Evolutionary conservation across 2,888 invertebrate species (phyloP).

Genomic region (Drosophila borborema): DNA sequence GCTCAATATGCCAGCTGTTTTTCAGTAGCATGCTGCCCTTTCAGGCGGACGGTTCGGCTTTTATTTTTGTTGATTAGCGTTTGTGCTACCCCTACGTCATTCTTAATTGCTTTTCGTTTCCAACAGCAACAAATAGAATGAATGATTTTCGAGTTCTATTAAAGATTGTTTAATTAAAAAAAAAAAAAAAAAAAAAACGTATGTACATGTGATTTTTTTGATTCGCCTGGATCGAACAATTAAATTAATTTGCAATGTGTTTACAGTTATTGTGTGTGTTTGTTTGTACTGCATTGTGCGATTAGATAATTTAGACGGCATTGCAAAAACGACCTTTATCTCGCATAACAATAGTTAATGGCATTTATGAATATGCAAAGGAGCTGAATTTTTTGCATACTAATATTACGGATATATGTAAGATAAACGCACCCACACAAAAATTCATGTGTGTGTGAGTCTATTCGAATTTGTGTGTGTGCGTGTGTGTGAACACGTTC

Average conservation of each 20-base stretch:
- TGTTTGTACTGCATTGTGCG: constrained; percentile 11
- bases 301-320: constrained; percentile 70
- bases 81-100: constrained; percentile 12
- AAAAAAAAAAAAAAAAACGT: constrained; percentile 33
- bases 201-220: constrained; percentile 24
- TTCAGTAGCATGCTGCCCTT: constrained; percentile 63
- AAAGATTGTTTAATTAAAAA: constrained; percentile 26
- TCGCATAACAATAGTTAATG: constrained; percentile 31
- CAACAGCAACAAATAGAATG: constrained; percentile 14
- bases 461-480: background rate
- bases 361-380: constrained; percentile 22
- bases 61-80: constrained; percentile 15
- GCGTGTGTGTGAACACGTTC: background rate
- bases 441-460: background rate
- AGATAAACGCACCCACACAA: constrained; percentile 19
- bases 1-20: constrained; percentile 56
- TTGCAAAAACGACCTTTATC: constrained; percentile 22
- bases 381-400: constrained; percentile 18
- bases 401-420: constrained; percentile 22
- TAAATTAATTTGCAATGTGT: constrained; percentile 21
- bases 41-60: constrained; percentile 51
- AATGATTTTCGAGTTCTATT: constrained; percentile 44
- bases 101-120: constrained; percentile 37
- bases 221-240: constrained; percentile 10
- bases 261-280: constrained; percentile 11